Evolutionary conservation across 2,113 vertebrate genomes (phyloP).

Genomic region (Chionomys nivalis): DNA sequence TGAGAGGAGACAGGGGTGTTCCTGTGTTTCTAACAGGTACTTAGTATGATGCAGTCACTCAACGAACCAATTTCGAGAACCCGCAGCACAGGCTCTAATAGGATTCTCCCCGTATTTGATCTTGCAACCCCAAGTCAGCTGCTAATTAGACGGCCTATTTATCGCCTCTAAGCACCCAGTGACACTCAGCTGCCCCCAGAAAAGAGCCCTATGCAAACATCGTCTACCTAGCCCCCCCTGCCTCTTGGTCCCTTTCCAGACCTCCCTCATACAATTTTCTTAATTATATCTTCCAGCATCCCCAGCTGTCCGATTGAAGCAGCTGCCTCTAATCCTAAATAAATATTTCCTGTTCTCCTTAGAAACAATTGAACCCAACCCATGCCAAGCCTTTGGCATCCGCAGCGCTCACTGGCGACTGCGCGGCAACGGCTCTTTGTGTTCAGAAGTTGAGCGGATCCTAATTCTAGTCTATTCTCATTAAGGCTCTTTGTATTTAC

Average conservation of each 20-base stretch:
- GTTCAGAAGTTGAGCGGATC: constrained; percentile 34
- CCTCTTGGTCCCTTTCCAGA: constrained; percentile 78
- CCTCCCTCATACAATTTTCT: constrained; percentile 80
- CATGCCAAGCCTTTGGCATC: constrained; percentile 65
- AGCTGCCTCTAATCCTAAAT: constrained; percentile 86
- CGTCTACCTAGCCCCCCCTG: constrained; percentile 49
- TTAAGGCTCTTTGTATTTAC: constrained; percentile 57
- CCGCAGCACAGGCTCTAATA: constrained; percentile 52
- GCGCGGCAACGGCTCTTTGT: constrained; percentile 42
- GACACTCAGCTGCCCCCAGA: constrained; percentile 46
- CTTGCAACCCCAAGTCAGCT: constrained; percentile 60
- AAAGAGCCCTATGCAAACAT: constrained; percentile 72
- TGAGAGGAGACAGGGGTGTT: neutral
- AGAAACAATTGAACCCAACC: constrained; percentile 75
- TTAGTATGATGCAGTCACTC: constrained; percentile 58
- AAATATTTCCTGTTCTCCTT: constrained; percentile 86
- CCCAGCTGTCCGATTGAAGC: constrained; percentile 75
- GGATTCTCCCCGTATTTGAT: constrained; percentile 72
- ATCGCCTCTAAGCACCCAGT: constrained; percentile 64
- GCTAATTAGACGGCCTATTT: constrained; percentile 71
- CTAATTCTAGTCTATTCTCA: constrained; percentile 62
- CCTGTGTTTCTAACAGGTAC: constrained; percentile 10
- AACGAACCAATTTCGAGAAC: constrained; percentile 48
- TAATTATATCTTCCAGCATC: constrained; percentile 83
- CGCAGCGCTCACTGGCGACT: constrained; percentile 22